These are phyloP conservation scores for Andricus grossulariae DNA, from an alignment of 1,140 invertebrate species.

Conservation along the genomic window DNA sequence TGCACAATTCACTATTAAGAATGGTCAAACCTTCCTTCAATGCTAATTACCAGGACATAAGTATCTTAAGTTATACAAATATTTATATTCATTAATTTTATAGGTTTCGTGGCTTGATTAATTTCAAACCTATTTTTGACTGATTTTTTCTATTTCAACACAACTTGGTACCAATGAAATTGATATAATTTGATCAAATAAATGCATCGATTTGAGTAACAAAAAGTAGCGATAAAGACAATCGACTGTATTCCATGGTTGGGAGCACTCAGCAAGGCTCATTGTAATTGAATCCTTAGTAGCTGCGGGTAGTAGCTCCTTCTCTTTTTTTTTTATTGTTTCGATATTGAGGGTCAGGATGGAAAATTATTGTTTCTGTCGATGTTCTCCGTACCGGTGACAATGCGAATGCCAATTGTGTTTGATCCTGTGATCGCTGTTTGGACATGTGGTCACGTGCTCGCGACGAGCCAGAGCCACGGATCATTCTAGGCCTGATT, in stretches of 20 bases:
- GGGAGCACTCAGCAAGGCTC: constrained; percentile 54
- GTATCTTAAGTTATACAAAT: no score
- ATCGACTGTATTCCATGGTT: constrained; percentile 49
- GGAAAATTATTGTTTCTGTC: constrained; percentile 59
- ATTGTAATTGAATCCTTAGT: constrained; percentile 49
- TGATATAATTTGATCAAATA: not conserved
- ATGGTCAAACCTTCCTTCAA: no score
- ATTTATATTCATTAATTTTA: no score
- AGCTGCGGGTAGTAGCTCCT: constrained; percentile 42
- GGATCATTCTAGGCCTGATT: constrained; percentile 55
- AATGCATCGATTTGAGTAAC: constrained; percentile 44
- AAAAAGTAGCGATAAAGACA: constrained; percentile 60
- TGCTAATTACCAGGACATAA: no score
- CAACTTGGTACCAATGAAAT: no score
- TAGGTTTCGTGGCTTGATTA: no score
- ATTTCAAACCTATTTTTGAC: no score
- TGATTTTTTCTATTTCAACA: no score
- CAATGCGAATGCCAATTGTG: constrained; percentile 41
- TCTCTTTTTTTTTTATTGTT: constrained; percentile 43
- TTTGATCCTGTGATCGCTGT: constrained; percentile 50
- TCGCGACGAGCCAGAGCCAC: constrained; percentile 48
- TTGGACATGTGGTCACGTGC: constrained; percentile 72
- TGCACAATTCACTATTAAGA: no score
- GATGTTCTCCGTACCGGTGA: constrained; percentile 33
- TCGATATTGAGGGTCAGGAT: constrained; percentile 48